Conservation (phyloP, 2,888 invertebrate genomes). For the Geophilus truncorum region DNA sequence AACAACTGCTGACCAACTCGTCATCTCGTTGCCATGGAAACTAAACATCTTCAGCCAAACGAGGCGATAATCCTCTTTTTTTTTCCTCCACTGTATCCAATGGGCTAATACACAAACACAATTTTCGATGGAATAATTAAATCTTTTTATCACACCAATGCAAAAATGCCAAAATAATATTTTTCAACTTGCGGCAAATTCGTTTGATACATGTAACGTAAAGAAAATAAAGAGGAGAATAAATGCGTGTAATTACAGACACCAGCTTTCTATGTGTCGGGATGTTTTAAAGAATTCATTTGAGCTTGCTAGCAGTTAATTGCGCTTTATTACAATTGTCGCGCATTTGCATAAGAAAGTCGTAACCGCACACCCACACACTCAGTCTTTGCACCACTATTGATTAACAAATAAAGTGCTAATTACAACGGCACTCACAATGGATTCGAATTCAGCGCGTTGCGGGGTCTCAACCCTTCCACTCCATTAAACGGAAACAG, state of each 20-base stretch:
- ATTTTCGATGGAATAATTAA: no score
- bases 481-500: constrained; percentile 32
- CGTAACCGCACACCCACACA: neutral
- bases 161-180: no score
- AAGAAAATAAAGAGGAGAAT: neutral
- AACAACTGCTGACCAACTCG: constrained; percentile 8
- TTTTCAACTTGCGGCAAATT: no score
- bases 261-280: neutral
- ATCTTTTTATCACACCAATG: no score
- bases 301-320: constrained; percentile 25
- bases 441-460: constrained; percentile 30
- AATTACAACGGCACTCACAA: constrained; percentile 32
- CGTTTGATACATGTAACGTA: neutral
- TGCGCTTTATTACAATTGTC: constrained; percentile 28
- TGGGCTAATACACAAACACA: neutral
- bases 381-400: constrained; percentile 8
- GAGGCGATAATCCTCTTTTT: neutral
- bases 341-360: constrained; percentile 30
- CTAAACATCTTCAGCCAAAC: neutral
- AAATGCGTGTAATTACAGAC: neutral
- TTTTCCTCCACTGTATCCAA: neutral
- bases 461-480: constrained; percentile 32
- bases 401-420: constrained; percentile 36
- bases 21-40: neutral
- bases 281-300: neutral